Percentiles rank a stretch among this genome's conserved stretches.
phyloP scores from a whole-genome alignment of 2,113 vertebrate genomes.

The Neofelis nebulosa region DNA sequence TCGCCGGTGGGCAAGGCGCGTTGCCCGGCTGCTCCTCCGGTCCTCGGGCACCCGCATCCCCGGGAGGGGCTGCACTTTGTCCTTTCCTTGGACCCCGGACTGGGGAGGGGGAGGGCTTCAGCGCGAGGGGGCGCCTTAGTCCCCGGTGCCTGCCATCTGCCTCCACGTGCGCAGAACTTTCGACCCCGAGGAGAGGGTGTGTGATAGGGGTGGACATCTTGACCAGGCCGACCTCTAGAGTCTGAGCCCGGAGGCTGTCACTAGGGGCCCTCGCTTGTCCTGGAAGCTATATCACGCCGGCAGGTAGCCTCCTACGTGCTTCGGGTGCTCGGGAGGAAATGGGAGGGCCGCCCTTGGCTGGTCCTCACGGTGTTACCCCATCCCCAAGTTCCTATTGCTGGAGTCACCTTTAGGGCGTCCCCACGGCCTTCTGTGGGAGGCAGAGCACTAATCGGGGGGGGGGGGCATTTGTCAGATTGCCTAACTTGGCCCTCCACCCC shows the following conservation, averaged over 20 bases:
- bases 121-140: neutral
- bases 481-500: too few relatives aligned
- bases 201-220: rapidly evolving
- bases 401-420: neutral
- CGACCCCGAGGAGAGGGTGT: rapidly evolving
- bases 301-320: rapidly evolving
- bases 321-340: rapidly evolving
- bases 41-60: rapidly evolving
- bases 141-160: neutral
- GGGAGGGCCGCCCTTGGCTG: neutral
- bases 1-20: neutral
- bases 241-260: neutral
- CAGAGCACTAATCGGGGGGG: too few relatives aligned
- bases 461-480: rapidly evolving
- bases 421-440: rapidly evolving
- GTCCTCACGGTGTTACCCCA: neutral
- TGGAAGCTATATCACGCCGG: neutral
- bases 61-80: neutral
- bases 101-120: too few relatives aligned
- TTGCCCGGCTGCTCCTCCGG: rapidly evolving
- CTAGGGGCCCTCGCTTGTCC: neutral
- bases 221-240: neutral
- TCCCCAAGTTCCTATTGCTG: too few relatives aligned
- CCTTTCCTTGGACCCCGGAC: neutral
- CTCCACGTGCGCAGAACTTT: neutral